Evolutionary conservation across 2,797 vertebrate genomes (phyloP).

Genomic region (Astyanax mexicanus): DNA sequence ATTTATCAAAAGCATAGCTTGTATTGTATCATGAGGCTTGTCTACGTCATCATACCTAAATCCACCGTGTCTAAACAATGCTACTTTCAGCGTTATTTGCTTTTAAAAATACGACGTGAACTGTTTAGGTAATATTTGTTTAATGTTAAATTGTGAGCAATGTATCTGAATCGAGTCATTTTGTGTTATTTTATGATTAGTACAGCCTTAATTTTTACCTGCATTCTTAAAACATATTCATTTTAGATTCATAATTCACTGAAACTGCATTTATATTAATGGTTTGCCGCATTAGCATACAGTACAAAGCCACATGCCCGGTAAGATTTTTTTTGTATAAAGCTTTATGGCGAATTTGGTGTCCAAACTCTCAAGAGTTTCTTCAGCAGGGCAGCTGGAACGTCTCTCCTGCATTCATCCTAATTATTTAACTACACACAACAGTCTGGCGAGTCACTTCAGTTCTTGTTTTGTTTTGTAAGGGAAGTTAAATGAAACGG

Average conservation of each 20-base stretch:
- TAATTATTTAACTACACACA: not conserved
- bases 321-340: not conserved
- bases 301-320: not conserved
- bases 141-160: not conserved
- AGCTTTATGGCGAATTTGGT: not conserved
- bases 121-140: too few species aligned
- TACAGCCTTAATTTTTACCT: not conserved
- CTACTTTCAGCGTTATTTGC: not conserved
- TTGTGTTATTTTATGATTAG: not conserved
- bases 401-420: not conserved
- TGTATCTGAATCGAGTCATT: too few species aligned
- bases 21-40: too few species aligned
- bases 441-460: not conserved
- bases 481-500: not conserved
- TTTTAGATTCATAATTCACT: not conserved
- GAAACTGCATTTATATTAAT: not conserved
- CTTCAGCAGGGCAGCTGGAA: not conserved
- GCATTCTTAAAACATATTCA: not conserved
- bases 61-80: too few species aligned
- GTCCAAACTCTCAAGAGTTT: not conserved
- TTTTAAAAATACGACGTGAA: not conserved
- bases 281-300: not conserved
- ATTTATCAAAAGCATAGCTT: too few species aligned
- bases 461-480: not conserved
- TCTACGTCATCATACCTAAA: too few species aligned